Conservation (phyloP, 2,113 vertebrate species). For the Cinclus mexicanus region DNA sequence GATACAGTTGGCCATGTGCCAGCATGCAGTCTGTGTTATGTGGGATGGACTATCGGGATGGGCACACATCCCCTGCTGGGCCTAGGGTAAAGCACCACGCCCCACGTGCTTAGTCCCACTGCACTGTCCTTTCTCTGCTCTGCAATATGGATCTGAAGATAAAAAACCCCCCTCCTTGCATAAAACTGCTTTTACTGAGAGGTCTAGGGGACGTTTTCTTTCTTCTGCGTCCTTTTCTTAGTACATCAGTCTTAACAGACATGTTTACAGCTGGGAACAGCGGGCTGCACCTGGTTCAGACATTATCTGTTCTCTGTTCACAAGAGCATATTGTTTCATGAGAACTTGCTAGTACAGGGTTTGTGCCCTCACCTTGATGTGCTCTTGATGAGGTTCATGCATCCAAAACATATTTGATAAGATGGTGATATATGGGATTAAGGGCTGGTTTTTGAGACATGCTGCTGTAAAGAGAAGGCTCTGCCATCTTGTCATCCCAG, state of each 20-base stretch:
- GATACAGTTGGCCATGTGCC: background rate
- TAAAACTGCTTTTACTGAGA: background rate
- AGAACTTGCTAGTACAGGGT: background rate
- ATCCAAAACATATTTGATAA: background rate
- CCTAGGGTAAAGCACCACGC: accelerated
- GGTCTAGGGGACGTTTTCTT: accelerated
- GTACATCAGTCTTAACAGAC: background rate
- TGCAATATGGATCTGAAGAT: background rate
- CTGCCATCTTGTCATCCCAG: background rate
- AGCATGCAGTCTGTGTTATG: background rate
- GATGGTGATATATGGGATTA: background rate
- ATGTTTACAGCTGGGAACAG: background rate
- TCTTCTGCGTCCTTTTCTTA: background rate
- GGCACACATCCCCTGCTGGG: background rate
- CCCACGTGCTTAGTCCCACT: background rate
- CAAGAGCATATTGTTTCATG: background rate
- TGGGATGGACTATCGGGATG: background rate
- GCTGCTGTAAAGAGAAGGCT: background rate
- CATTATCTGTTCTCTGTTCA: background rate
- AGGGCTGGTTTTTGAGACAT: background rate
- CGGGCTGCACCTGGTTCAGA: background rate
- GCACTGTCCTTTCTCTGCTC: background rate
- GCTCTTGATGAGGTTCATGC: accelerated
- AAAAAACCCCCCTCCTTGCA: background rate
- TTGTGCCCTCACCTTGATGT: background rate